A percentile compares a stretch with the other conserved stretches of the same genome.
Evolutionary conservation across 1,140 invertebrate genomes (phyloP).

Genomic region (Drosophila funebris): DNA sequence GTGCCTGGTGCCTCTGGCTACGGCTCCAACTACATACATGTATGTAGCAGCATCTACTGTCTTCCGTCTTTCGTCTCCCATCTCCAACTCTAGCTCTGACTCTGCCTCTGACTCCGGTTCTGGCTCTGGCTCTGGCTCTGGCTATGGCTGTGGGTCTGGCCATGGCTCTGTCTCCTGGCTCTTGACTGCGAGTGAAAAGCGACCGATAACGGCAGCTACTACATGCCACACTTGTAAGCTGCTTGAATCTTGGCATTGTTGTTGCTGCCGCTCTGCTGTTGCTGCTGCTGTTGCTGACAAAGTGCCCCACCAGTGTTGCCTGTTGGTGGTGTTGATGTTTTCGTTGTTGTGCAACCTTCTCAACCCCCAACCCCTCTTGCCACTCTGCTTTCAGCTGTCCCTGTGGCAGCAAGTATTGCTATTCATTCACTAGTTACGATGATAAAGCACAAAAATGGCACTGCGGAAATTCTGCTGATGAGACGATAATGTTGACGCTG

Average conservation of each 20-base stretch:
- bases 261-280: constrained; percentile 45
- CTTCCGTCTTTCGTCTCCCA: neutral
- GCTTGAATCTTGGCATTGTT: constrained; percentile 72
- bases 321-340: constrained; percentile 71
- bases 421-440: constrained; percentile 80
- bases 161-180: constrained; percentile 18
- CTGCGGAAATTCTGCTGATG: constrained; percentile 80
- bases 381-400: neutral
- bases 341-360: constrained; percentile 56
- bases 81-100: constrained; percentile 21
- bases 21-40: constrained; percentile 4
- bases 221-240: constrained; percentile 81
- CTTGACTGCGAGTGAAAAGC: constrained; percentile 71
- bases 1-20: constrained; percentile 29
- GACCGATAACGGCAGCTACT: constrained; percentile 74
- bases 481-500: constrained; percentile 77
- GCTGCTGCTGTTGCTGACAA: constrained; percentile 54
- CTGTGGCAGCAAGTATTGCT: constrained; percentile 50
- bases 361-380: neutral
- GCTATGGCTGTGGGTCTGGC: constrained; percentile 12
- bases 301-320: constrained; percentile 51
- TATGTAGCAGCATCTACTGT: constrained; percentile 14
- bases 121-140: neutral
- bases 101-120: neutral
- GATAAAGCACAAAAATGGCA: constrained; percentile 79